phyloP scores from a whole-genome alignment of 2,113 vertebrate species.

The Passer montanus region DNA sequence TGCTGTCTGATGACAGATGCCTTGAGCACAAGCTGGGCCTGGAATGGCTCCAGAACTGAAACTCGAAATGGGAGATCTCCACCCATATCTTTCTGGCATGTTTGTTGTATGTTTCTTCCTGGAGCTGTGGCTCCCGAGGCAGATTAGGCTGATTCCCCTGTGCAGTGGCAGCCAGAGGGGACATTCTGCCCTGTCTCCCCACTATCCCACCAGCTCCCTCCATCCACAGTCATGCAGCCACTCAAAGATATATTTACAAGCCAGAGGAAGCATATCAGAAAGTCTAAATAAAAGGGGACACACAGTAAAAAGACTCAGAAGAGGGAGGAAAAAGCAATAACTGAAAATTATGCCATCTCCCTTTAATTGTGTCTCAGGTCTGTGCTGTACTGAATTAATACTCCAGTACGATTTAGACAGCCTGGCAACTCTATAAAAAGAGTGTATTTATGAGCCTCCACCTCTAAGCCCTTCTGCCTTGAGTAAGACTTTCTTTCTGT shows the following conservation, averaged over 20 bases:
- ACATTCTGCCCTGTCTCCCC: background rate
- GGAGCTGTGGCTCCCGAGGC: background rate
- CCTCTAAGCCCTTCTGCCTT: background rate
- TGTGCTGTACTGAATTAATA: background rate
- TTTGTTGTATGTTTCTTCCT: background rate
- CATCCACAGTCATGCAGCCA: accelerated
- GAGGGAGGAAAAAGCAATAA: background rate
- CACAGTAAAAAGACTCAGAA: background rate
- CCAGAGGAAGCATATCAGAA: background rate
- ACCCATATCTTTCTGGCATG: accelerated
- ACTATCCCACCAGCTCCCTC: background rate
- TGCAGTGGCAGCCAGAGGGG: background rate
- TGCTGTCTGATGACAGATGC: background rate
- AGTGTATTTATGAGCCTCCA: background rate
- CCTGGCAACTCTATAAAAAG: background rate
- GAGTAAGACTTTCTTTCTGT: background rate
- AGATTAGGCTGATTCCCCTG: background rate
- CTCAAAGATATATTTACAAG: background rate
- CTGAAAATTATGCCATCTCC: background rate
- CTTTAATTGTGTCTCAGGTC: accelerated
- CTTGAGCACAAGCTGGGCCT: background rate
- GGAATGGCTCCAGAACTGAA: background rate
- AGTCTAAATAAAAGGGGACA: background rate
- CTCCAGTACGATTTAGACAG: background rate
- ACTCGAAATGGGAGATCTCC: background rate